Evolutionary conservation across 2,113 vertebrate genomes (phyloP), one percentile per base, ranked within the genome.

Genomic region (Brachyhypopomus gauderio): DNA sequence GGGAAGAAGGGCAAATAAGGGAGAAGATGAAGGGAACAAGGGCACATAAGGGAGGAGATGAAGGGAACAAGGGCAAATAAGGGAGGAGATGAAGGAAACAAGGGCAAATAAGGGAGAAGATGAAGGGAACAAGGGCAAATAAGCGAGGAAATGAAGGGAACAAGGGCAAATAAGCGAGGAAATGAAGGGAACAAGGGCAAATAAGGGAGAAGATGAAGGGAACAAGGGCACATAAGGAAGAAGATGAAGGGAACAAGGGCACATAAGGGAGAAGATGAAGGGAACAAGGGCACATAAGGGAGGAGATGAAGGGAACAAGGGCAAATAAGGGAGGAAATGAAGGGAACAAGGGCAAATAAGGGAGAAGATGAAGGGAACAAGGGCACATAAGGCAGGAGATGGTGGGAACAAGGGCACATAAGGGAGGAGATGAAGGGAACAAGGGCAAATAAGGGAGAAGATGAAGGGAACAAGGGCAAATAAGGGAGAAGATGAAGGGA

Each of bases 31-130:
- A 27, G 9, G 17, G 48, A 78, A 48, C 30, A 73, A 59, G 8
- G 74, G 56, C 67, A 80, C 22, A 41, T 64, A 63, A 63, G 52
- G 66, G 83, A 73, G 58, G 77, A 72, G 72, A 83, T 60, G 36
- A 74, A 27, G 9, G 17, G 48, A 78, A 36, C 30, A 73, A 59
- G 8, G 74, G 56, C 67, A 80, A 22, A 41, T 64, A 63, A 80
- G 16, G 67, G 22, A 67, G 19, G 55, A n/a, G 3, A 71, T 60
- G 36, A 74, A 27, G 9, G 17, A 36, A 78, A 48, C 30, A 73
- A 59, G 8, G 74, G 56, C 67, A 80, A 30, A 41, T 64, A 63
- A 80, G 16, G 67, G 22, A 67, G 19, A 55, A n/a, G 3, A 71
- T 60, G 36, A 74, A 27, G 9, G 17, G 48, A 78, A 48, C 30